Percentiles rank a stretch among this genome's conserved stretches.
phyloP scores from a whole-genome alignment of 2,888 invertebrate genomes.

The Pristionchus arcanus region DNA sequence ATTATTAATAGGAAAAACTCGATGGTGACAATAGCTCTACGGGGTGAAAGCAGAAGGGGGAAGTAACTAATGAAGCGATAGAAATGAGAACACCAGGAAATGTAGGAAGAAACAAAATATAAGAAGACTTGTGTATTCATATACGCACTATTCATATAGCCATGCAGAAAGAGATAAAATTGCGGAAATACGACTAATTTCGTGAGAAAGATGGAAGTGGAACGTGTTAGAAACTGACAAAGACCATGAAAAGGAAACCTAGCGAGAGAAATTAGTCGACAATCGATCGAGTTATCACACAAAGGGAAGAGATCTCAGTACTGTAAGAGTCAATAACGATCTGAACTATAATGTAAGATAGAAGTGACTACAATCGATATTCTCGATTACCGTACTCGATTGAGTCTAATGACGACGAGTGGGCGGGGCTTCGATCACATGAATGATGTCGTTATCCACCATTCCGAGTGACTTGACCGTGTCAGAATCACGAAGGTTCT shows the following conservation, averaged over 20 bases:
- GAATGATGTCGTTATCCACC: conserved; percentile 55
- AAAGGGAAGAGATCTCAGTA: conserved; percentile 25
- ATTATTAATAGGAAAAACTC: not conserved
- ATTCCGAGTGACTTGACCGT: conserved; percentile 53
- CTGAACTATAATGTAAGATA: not conserved
- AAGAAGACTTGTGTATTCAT: not conserved
- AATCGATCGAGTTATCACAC: conserved; percentile 16
- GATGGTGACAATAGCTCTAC: not conserved
- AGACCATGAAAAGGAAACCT: not conserved
- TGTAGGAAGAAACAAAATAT: not conserved
- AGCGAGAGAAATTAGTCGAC: not conserved
- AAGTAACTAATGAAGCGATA: not conserved
- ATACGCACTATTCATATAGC: not conserved
- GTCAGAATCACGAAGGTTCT: conserved; percentile 54
- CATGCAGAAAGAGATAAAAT: not conserved
- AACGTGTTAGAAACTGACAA: not conserved
- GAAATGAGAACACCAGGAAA: conserved; percentile 5
- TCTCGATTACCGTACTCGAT: conserved; percentile 7
- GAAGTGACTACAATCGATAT: not conserved
- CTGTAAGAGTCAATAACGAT: conserved; percentile 3
- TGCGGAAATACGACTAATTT: not conserved
- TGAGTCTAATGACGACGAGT: conserved; percentile 40
- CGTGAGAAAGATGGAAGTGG: conserved; percentile 19
- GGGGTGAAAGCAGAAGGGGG: not conserved
- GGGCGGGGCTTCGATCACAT: conserved; percentile 38